A percentile compares a stretch with the other conserved stretches of the same genome.
Conservation (phyloP, 2,888 invertebrate species). For the Frankliniella fusca region DNA sequence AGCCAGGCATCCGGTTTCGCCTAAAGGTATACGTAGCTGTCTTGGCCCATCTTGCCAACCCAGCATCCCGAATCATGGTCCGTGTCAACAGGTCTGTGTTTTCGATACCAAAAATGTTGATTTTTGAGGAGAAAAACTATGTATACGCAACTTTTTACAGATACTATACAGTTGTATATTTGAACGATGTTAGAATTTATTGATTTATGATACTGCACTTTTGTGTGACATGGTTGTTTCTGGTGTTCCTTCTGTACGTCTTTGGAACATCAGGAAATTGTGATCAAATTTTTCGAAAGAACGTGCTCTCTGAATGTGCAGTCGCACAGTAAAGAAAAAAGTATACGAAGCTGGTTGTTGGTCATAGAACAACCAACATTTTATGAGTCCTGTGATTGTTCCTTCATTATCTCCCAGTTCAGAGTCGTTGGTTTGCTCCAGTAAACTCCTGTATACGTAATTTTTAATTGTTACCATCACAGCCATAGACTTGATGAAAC, state of each 20-base stretch:
- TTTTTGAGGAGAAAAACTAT: background rate
- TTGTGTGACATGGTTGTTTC: background rate
- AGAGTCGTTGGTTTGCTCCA: background rate
- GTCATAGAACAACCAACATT: background rate
- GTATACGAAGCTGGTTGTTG: background rate
- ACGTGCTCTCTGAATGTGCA: no score
- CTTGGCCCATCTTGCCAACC: background rate
- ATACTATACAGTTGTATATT: conserved; percentile 1
- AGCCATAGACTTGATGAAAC: background rate
- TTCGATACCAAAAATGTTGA: background rate
- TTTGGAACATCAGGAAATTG: background rate
- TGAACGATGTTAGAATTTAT: background rate
- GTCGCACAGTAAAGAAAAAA: background rate
- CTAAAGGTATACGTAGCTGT: conserved; percentile 12
- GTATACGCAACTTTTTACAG: conserved; percentile 23
- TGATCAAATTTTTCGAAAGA: background rate
- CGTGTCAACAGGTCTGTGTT: background rate
- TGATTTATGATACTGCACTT: background rate
- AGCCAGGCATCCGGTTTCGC: background rate
- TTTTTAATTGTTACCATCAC: background rate
- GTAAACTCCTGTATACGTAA: conserved; percentile 22
- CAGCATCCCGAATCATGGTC: background rate
- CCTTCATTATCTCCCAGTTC: background rate
- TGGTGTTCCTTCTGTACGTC: background rate
- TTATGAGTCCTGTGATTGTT: background rate